These are phyloP conservation scores for Astyanax mexicanus DNA, from an alignment of 2,797 vertebrate genomes.

Conservation along the genomic window DNA sequence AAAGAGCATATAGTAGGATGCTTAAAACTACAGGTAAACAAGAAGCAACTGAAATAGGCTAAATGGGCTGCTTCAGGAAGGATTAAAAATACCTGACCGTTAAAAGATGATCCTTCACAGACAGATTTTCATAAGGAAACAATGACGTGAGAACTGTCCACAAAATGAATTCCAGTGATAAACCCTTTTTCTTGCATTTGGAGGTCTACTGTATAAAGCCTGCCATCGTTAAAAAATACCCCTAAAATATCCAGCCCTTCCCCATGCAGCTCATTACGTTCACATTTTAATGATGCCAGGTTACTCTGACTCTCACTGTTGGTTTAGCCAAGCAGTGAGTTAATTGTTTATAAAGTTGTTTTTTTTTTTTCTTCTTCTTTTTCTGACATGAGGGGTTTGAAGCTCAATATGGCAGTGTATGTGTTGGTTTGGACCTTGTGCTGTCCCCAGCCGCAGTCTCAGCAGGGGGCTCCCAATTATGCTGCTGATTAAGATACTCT, in stretches of 20 bases:
- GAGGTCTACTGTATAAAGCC: background rate
- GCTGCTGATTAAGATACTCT: constrained; percentile 84
- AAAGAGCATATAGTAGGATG: too few relatives aligned
- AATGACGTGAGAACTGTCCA: constrained; percentile 12
- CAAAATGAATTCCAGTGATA: background rate
- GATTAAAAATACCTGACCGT: background rate
- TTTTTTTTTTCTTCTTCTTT: constrained; percentile 34
- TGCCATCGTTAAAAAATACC: constrained; percentile 5
- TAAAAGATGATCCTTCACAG: background rate
- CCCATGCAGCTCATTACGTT: constrained; percentile 31
- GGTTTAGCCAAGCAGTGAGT: constrained; percentile 48
- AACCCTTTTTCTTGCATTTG: constrained; percentile 7
- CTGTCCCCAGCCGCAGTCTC: constrained; percentile 66
- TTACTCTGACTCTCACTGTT: constrained; percentile 46
- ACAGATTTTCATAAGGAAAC: background rate
- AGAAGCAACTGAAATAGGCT: too few relatives aligned
- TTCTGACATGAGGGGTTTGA: constrained; percentile 46
- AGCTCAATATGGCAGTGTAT: constrained; percentile 52
- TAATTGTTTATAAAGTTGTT: constrained; percentile 52
- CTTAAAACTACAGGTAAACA: background rate
- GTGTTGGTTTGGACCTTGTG: constrained; percentile 56
- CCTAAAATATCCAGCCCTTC: constrained; percentile 17
- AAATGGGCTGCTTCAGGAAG: too few relatives aligned
- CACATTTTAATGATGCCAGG: constrained; percentile 58
- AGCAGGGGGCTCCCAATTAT: constrained; percentile 86